Percentiles rank a stretch among this genome's conserved stretches.
phyloP scores from a whole-genome alignment of 1,140 invertebrate species.

The Papilio xuthus region DNA sequence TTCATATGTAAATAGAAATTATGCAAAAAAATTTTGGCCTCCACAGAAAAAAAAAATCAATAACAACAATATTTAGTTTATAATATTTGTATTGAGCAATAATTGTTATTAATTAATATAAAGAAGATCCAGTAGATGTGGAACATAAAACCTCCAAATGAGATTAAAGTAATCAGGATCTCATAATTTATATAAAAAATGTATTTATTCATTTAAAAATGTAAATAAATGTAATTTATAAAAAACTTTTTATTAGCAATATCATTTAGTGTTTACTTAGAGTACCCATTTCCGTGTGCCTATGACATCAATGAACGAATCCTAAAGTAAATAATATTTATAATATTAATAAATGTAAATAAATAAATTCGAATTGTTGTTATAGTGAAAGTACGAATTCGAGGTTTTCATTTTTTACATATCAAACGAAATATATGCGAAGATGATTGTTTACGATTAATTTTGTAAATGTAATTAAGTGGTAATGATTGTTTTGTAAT shows the following conservation, averaged over 20 bases:
- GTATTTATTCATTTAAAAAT: constrained; percentile 62
- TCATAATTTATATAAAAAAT: constrained; percentile 69
- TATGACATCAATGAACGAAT: constrained; percentile 56
- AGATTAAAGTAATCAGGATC: constrained; percentile 77
- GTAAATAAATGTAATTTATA: constrained; percentile 67
- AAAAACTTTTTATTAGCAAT: constrained; percentile 46
- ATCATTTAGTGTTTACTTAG: constrained; percentile 60
- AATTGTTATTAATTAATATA: constrained; percentile 37
- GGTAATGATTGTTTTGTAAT: constrained; percentile 77
- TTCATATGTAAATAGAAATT: constrained; percentile 4
- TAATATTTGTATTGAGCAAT: constrained; percentile 17
- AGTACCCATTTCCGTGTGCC: constrained; percentile 72
- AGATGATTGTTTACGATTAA: constrained; percentile 60
- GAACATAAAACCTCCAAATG: constrained; percentile 56
- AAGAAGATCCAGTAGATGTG: constrained; percentile 40
- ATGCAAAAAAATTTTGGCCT: not conserved
- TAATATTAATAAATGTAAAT: constrained; percentile 42
- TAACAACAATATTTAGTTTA: not conserved
- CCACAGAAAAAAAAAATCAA: not conserved
- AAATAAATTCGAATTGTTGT: constrained; percentile 35
- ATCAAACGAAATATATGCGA: constrained; percentile 71
- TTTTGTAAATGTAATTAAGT: constrained; percentile 72
- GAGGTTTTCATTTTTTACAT: constrained; percentile 80
- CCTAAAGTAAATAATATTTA: constrained; percentile 43
- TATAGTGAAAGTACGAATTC: constrained; percentile 44